These are phyloP conservation scores for Melanotaenia maccullochi DNA, from an alignment of 2,797 vertebrate genomes.

Conservation along the genomic window DNA sequence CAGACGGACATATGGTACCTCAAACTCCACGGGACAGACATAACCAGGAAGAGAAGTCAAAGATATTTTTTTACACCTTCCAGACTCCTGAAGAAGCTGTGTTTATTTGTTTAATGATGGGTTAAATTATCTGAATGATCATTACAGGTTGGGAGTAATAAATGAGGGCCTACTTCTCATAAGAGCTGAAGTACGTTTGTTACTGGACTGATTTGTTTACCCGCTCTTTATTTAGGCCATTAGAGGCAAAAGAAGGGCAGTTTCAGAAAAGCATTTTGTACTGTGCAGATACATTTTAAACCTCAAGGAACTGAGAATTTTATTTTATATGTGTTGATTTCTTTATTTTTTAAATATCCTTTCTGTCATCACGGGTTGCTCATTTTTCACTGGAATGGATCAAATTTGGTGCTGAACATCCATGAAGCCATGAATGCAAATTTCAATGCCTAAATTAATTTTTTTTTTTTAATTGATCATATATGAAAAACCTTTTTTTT, in stretches of 20 bases:
- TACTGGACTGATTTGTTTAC: constrained; percentile 37
- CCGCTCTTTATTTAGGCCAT: constrained; percentile 1
- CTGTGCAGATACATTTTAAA: neutral
- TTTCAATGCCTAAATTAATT: no score
- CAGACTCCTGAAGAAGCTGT: constrained; percentile 12
- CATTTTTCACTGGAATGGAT: no score
- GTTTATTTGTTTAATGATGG: constrained; percentile 15
- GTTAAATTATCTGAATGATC: constrained; percentile 27
- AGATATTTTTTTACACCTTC: neutral
- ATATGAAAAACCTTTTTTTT: no score
- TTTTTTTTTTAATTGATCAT: no score
- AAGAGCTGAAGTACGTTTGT: constrained; percentile 19
- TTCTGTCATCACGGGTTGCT: no score
- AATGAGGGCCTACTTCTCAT: constrained; percentile 21
- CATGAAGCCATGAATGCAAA: no score
- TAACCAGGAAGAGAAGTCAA: neutral
- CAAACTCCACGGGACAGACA: neutral
- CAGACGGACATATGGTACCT: constrained; percentile 6
- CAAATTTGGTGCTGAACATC: no score
- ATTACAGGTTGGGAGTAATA: constrained; percentile 31
- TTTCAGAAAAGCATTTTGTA: constrained; percentile 3
- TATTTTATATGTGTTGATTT: neutral
- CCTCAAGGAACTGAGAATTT: neutral
- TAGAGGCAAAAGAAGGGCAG: constrained; percentile 11
- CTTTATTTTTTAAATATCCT: constrained; percentile 1